Evolutionary conservation across 2,113 vertebrate genomes (phyloP), one percentile per base, ranked within the genome.

Genomic region (Cyphomyrus discorhynchus): DNA sequence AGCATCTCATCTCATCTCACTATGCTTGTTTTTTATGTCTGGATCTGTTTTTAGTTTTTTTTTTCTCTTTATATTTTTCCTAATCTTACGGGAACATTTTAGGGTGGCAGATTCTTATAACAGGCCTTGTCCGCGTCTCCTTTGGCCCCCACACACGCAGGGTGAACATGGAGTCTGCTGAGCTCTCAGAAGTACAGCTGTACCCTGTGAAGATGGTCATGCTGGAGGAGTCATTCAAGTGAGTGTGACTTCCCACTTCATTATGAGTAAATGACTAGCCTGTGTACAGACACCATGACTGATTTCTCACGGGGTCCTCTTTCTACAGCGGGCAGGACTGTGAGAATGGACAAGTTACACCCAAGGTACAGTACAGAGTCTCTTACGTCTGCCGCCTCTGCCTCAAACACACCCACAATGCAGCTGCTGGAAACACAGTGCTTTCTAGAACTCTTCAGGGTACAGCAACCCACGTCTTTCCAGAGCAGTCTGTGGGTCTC

Each of bases 291-390:
- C 3, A 19, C 17, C 10, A 6, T 88, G 58, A 19, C 56, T 87
- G 58, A 19, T 82, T 56, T 85, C 35, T 90, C 17, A 35, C 21
- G 2, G 50, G 27, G 21, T 5, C 90, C 89, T 86, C 35, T 93
- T 84, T 83, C 89, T 50, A 0, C 92, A 98, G 98, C 89, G 94
- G 96, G 66, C 97, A 97, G 91, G 94, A 97, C 31, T 96, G 96
- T 87, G 94, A 97, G 90, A 96, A 97, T 21, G 93, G 95, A 19
- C 92, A 95, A 91, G 93, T 93, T 0, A 93, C 95, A 90, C 94
- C 93, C 74, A 97, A 98, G 97, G 98, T 98, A 97, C 0, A 93
- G 89, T 91, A 56, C 46, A 17, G 53, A 31, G 10, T 47, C 49
- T 10, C 27, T 45, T 84, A 1, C 42, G 10, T 52, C 27, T 45